These are phyloP conservation scores for Acrobasis suavella DNA, from an alignment of 2,888 invertebrate species.

Conservation along the genomic window DNA sequence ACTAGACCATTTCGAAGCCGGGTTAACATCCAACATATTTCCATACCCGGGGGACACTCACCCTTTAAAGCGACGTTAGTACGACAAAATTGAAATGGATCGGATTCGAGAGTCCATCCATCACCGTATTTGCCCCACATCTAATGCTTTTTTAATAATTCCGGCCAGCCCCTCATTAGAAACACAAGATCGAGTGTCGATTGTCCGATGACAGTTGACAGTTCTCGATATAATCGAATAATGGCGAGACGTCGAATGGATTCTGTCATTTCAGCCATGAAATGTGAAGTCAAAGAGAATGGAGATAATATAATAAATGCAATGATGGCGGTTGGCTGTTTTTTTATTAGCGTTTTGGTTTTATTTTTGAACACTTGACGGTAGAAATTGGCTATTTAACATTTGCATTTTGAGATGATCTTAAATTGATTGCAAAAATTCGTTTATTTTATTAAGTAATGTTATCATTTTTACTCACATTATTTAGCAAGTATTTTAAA, in stretches of 20 bases:
- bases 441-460: no score
- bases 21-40: constrained; percentile 61
- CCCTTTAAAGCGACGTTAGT: constrained; percentile 65
- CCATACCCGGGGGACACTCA: constrained; percentile 66
- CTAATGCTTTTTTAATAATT: constrained; percentile 82
- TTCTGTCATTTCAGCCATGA: constrained; percentile 45
- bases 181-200: constrained; percentile 63
- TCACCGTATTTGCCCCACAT: constrained; percentile 70
- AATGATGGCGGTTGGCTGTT: background rate
- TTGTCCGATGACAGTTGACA: constrained; percentile 77
- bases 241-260: constrained; percentile 45
- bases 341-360: constrained; percentile 6
- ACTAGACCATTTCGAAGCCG: constrained; percentile 29
- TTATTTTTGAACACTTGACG: background rate
- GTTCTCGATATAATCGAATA: constrained; percentile 64
- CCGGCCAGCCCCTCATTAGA: constrained; percentile 65
- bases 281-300: constrained; percentile 28
- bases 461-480: no score
- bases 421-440: no score
- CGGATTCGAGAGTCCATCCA: constrained; percentile 77
- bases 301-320: constrained; percentile 22
- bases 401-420: background rate
- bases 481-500: no score
- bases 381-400: background rate
- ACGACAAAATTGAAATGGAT: constrained; percentile 77